A percentile compares a stretch with the other conserved stretches of the same genome.
These are phyloP conservation scores for Temnothorax unifasciatus DNA, from an alignment of 2,888 invertebrate species.

Conservation along the genomic window DNA sequence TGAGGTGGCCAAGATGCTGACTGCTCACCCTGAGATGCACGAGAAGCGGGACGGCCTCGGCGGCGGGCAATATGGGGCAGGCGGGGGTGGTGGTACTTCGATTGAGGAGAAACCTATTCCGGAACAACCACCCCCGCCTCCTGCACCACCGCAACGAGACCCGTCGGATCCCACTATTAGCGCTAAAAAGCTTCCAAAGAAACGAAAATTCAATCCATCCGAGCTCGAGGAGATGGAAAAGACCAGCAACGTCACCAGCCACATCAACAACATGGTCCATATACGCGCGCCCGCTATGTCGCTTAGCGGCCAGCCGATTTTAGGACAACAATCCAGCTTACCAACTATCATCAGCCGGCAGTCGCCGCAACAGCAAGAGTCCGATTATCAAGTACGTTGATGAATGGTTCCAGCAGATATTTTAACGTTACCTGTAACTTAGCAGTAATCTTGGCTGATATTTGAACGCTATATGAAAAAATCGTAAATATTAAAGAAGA, in stretches of 20 bases:
- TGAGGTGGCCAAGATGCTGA: conserved; percentile 84
- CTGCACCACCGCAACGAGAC: conserved; percentile 88
- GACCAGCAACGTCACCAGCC: conserved; percentile 83
- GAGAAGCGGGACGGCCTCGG: conserved; percentile 83
- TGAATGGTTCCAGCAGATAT: background rate
- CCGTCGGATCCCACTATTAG: conserved; percentile 85
- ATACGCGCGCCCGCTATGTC: conserved; percentile 76
- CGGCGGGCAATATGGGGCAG: conserved; percentile 81
- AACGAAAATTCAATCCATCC: conserved; percentile 94
- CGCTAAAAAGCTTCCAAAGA: conserved; percentile 95
- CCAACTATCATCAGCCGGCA: conserved; percentile 69
- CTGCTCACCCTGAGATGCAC: conserved; percentile 84
- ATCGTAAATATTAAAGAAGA: background rate
- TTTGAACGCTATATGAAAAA: conserved; percentile 1
- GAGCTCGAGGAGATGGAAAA: conserved; percentile 91
- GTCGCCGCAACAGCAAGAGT: conserved; percentile 80
- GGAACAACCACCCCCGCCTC: conserved; percentile 85
- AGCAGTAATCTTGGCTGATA: background rate
- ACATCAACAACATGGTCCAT: conserved; percentile 85
- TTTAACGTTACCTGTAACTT: background rate
- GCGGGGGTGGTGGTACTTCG: conserved; percentile 81
- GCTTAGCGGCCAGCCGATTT: conserved; percentile 75
- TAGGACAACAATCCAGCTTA: conserved; percentile 78
- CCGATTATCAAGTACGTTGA: conserved; percentile 80
- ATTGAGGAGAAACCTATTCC: conserved; percentile 82